Conservation (phyloP, 2,888 invertebrate genomes). For the Poecilobothrus nobilitatus region DNA sequence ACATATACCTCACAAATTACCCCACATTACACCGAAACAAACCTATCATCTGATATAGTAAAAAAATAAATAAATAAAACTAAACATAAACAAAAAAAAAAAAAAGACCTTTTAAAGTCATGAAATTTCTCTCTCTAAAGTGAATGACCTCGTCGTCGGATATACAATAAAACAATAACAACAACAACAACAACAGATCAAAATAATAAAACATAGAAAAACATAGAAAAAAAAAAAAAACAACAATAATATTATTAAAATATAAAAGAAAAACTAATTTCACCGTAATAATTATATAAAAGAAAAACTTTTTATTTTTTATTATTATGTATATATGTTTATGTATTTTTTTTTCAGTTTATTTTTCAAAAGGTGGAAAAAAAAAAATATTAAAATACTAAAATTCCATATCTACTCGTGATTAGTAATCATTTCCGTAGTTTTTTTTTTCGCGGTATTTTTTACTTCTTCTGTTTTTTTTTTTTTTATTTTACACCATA, state of each 20-base stretch:
- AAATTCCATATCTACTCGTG: not conserved
- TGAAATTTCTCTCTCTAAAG: conserved; percentile 6
- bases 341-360: no score
- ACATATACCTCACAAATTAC: no score
- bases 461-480: no score
- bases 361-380: not conserved
- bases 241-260: no score
- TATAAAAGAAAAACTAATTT: not conserved
- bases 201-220: not conserved
- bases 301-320: not conserved
- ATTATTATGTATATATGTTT: no score
- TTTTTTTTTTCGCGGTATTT: not conserved
- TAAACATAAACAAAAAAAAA: not conserved
- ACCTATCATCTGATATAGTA: no score
- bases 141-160: not conserved
- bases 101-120: conserved; percentile 4
- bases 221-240: not conserved
- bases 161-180: not conserved
- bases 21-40: no score
- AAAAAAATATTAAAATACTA: not conserved
- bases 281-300: not conserved
- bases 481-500: no score
- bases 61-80: no score
- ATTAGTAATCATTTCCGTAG: not conserved
- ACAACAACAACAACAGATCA: not conserved